Evolutionary conservation across 2,888 invertebrate genomes (phyloP).

Genomic region (Campoletis raptor): DNA sequence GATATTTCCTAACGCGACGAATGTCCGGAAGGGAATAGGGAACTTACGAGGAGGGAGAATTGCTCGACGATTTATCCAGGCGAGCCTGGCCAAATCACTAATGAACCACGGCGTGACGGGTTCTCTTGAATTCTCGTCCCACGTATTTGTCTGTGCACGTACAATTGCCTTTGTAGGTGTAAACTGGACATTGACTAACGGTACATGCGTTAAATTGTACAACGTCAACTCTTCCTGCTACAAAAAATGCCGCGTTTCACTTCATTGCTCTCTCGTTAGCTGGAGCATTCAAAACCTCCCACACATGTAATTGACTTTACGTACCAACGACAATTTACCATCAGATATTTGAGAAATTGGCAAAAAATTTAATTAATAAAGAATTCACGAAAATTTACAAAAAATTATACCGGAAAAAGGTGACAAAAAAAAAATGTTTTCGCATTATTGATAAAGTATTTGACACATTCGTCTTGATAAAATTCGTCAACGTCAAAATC

Average conservation of each 20-base stretch:
- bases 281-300: conserved; percentile 7
- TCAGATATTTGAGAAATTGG: neutral
- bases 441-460: too few species aligned
- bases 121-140: conserved; percentile 36
- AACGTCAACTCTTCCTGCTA: conserved; percentile 37
- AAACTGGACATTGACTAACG: conserved; percentile 35
- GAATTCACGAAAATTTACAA: neutral
- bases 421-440: neutral
- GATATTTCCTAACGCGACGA: conserved; percentile 60
- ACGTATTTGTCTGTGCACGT: conserved; percentile 9
- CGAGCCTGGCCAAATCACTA: conserved; percentile 75
- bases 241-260: conserved; percentile 19
- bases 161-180: conserved; percentile 38
- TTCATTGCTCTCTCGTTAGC: conserved; percentile 26
- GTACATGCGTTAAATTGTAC: conserved; percentile 53
- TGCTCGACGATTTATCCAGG: conserved; percentile 63
- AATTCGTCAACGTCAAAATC: too few species aligned
- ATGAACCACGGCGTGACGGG: conserved; percentile 74
- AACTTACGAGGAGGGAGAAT: conserved; percentile 56
- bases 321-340: neutral
- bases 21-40: conserved; percentile 27
- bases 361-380: neutral
- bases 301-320: neutral
- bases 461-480: too few species aligned
- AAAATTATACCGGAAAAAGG: neutral